Conservation (phyloP, 2,797 vertebrate species). For the Tinamus major region DNA sequence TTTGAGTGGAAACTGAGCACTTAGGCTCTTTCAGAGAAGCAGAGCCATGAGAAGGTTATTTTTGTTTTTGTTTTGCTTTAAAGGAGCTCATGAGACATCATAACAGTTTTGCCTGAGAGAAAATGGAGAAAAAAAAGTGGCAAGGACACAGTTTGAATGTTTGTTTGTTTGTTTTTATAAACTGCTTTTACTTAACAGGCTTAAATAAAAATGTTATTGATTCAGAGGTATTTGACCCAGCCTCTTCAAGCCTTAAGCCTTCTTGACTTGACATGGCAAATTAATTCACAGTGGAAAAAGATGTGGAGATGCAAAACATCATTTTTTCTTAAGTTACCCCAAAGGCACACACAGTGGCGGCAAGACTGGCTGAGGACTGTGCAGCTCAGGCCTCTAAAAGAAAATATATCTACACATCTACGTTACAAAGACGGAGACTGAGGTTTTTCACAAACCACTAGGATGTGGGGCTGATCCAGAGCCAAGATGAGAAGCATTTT, state of each 20-base stretch:
- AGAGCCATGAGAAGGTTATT: neutral
- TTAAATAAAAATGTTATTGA: conserved; percentile 7
- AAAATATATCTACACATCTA: neutral
- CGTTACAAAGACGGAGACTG: neutral
- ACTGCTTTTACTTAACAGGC: neutral
- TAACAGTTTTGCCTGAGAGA: conserved; percentile 21
- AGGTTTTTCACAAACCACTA: neutral
- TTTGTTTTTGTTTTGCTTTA: conserved; percentile 41
- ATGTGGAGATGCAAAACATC: neutral
- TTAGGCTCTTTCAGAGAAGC: conserved; percentile 49
- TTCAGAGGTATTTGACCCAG: neutral
- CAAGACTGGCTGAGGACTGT: neutral
- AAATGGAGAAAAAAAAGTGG: neutral
- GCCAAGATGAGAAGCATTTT: neutral
- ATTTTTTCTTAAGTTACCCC: neutral
- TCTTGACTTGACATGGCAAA: neutral
- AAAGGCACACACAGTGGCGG: neutral
- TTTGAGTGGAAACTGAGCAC: conserved; percentile 51
- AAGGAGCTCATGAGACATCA: conserved; percentile 43
- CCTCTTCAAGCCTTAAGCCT: neutral
- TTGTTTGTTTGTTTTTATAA: neutral
- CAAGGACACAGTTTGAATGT: neutral
- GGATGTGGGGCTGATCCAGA: neutral
- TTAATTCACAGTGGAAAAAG: neutral
- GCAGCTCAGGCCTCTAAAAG: neutral